Conservation (phyloP, 2,113 vertebrate genomes). For the Mastomys coucha region DNA sequence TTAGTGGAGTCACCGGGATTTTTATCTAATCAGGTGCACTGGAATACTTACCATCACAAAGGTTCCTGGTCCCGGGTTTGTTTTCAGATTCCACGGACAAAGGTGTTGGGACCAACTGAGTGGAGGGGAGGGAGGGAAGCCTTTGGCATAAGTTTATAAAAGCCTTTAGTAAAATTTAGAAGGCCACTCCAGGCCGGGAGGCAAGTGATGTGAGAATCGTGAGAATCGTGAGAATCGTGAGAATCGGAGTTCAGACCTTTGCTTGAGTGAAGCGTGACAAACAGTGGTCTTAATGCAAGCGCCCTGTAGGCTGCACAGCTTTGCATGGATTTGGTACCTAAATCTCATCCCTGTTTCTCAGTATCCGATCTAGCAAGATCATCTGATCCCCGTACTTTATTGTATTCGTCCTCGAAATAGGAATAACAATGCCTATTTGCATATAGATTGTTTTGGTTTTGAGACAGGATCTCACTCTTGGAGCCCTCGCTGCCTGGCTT, state of each 20-base stretch:
- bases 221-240: too few species aligned
- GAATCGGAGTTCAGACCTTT: not conserved
- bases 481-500: not conserved
- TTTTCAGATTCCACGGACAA: conserved; percentile 13
- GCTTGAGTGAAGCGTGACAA: not conserved
- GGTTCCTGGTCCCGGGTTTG: not conserved
- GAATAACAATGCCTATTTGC: not conserved
- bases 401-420: not conserved
- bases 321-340: not conserved
- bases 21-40: conserved; percentile 37
- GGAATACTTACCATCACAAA: conserved; percentile 1
- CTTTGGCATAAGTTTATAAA: not conserved
- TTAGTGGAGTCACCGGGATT: conserved; percentile 56
- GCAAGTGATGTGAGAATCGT: not conserved
- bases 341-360: conserved; percentile 9
- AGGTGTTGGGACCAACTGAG: not conserved
- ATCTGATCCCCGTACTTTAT: not conserved
- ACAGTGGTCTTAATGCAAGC: not conserved
- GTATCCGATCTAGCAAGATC: not conserved
- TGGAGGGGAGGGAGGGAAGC: not conserved
- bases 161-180: not conserved
- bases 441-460: not conserved
- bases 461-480: not conserved
- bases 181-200: not conserved
- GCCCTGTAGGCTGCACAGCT: not conserved